Base-by-base conservation (phyloP, 1,140 invertebrate genomes). In the Sweltsa coloradensis region DNA sequence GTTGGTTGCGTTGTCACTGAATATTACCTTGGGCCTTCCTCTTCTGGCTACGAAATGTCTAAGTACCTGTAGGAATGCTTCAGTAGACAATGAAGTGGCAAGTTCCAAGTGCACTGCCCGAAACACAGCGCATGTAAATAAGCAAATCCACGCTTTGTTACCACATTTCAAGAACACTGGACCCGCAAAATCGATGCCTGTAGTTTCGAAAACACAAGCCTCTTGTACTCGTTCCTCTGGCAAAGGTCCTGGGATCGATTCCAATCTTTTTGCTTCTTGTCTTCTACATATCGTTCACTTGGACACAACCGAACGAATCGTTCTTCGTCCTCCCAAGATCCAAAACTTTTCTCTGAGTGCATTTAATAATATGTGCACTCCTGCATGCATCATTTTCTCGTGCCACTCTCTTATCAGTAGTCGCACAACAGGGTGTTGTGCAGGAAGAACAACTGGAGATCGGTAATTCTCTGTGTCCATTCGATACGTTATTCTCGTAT, bases 1-100 rank as follows among this genome's bases (percentile, higher is more conserved):
- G 50, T 62, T 67, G 5, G 53, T 61, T 1, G 59, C 66, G 45
- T 69, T 67, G 45, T 70, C 63, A 31, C 55, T 62, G 37, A 59
- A 68, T 7, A 71, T 58, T 0, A 54, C 54, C 1, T 31, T 34
- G 3, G 60, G 63, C 47, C 57, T 45, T 26, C 61, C 60, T 49
- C 59, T 50, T 40, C 57, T 40, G n/a, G 55, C 55, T 9, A 63
- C 49, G 47, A 66, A 66, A 37, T 60, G 41, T 16, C 59, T 29
- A 4, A 64, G 51, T 2, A 50, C 56, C 36, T 53, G 44, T 3
- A 63, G 25, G 52, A 63, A 64, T 16, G 24, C 37, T 11, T 55
- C 49, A 7, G 57, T 58, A 1, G 54, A 55, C 13, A 64, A 40
- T 1, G 58, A 56, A 3, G 42, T 46, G 1, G 54, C 50, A 6